Percentiles rank a stretch among this genome's conserved stretches.
phyloP scores from a whole-genome alignment of 1,140 invertebrate genomes.

The Plutomurus gul region DNA sequence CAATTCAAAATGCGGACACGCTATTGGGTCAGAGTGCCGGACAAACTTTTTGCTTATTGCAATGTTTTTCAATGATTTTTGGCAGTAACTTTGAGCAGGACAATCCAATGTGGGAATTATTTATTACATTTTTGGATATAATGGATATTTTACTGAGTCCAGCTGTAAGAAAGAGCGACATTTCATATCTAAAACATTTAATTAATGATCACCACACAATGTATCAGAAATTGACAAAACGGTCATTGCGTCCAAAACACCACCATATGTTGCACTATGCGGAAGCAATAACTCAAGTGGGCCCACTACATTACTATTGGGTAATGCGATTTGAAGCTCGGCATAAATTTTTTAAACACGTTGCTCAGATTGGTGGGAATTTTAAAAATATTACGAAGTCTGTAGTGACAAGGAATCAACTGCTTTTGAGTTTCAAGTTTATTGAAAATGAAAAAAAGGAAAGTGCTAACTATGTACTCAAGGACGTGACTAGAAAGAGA shows the following conservation, averaged over 20 bases:
- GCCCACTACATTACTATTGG: slow-evolving; percentile 54
- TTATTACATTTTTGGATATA: neutral
- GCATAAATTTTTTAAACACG: slow-evolving; percentile 51
- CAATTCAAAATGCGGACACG: neutral
- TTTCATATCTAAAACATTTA: neutral
- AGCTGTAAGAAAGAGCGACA: neutral
- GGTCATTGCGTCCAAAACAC: slow-evolving; percentile 53
- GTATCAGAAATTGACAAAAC: slow-evolving; percentile 46
- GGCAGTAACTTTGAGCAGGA: slow-evolving; percentile 57
- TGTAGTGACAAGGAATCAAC: slow-evolving; percentile 53
- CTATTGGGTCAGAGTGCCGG: slow-evolving; percentile 55
- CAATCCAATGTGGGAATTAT: slow-evolving; percentile 49
- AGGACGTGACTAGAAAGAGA: too few relatives aligned
- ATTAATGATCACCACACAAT: neutral
- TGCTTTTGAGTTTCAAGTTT: neutral
- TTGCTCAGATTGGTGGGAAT: slow-evolving; percentile 41
- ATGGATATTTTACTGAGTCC: slow-evolving; percentile 3
- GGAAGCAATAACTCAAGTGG: slow-evolving; percentile 47
- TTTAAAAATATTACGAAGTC: slow-evolving; percentile 50
- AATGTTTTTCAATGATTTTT: slow-evolving; percentile 56
- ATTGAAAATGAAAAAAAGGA: neutral
- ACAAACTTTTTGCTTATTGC: slow-evolving; percentile 55
- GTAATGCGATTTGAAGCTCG: slow-evolving; percentile 54
- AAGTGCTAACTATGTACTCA: too few relatives aligned
- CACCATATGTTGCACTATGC: slow-evolving; percentile 55